phyloP scores from a whole-genome alignment of 30 jellyfish, hydroid and myxozoan genomes.

The Catostylus mosaicus region DNA sequence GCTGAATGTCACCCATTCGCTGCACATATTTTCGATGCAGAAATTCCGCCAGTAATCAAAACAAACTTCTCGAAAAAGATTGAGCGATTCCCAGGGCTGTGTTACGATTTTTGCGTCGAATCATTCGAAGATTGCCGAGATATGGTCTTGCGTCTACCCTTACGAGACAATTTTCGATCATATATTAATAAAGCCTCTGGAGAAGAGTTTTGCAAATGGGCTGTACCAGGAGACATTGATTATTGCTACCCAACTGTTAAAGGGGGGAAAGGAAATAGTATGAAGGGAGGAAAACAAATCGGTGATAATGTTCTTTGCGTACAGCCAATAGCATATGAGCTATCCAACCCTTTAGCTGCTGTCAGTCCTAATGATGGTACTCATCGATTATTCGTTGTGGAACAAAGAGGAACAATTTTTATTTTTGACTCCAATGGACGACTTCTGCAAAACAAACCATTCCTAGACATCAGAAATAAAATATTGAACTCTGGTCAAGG shows the following conservation, averaged over 20 bases:
- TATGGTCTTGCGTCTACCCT: slow-evolving; percentile 34
- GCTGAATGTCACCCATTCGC: slow-evolving; percentile 96
- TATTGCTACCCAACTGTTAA: slow-evolving; percentile 82
- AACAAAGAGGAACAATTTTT: slow-evolving; percentile 78
- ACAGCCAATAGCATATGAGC: slow-evolving; percentile 48
- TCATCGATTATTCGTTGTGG: slow-evolving; percentile 82
- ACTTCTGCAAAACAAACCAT: slow-evolving; percentile 52
- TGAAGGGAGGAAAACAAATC: background rate
- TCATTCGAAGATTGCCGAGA: slow-evolving; percentile 63
- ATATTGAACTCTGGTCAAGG: slow-evolving; percentile 84
- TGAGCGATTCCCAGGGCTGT: slow-evolving; percentile 88
- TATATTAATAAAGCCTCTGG: slow-evolving; percentile 31
- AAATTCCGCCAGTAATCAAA: slow-evolving; percentile 49
- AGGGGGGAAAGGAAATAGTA: background rate
- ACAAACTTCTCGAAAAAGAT: slow-evolving; percentile 39
- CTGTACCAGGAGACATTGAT: slow-evolving; percentile 66
- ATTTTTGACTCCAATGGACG: slow-evolving; percentile 44
- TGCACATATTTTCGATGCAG: slow-evolving; percentile 93
- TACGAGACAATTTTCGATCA: slow-evolving; percentile 37
- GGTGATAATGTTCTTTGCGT: slow-evolving; percentile 71
- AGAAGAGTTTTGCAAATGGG: slow-evolving; percentile 86
- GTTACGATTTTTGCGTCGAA: slow-evolving; percentile 59
- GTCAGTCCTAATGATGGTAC: slow-evolving; percentile 89
- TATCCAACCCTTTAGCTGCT: slow-evolving; percentile 77
- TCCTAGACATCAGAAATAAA: slow-evolving; percentile 65